Percentiles rank a stretch among this genome's conserved stretches.
Evolutionary conservation across 2,113 vertebrate species (phyloP).

Genomic region (Scalopus aquaticus): DNA sequence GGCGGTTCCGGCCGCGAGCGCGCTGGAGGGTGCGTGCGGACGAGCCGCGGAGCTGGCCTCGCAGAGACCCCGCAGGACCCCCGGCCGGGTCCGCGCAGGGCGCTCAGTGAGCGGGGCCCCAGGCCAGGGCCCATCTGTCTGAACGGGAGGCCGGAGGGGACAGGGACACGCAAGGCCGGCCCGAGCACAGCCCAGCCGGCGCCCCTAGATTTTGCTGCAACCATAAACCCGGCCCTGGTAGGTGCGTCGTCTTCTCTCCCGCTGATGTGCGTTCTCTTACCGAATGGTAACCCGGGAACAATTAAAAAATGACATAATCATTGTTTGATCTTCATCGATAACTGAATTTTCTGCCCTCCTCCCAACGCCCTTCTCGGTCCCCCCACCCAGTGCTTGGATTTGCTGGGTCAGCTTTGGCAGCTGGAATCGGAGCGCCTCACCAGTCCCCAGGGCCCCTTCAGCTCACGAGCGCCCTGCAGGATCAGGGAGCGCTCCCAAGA

Average conservation of each 20-base stretch:
- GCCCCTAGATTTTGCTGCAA: neutral
- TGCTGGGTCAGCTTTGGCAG: neutral
- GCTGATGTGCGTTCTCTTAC: neutral
- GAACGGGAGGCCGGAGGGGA: neutral
- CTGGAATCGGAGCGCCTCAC: neutral
- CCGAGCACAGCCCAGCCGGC: neutral
- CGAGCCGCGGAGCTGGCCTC: too few species aligned
- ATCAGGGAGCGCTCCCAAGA: too few species aligned
- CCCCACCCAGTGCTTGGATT: neutral
- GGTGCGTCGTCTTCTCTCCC: neutral
- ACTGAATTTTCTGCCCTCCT: slow-evolving; percentile 17
- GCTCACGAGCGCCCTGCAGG: neutral
- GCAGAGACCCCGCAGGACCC: rapidly evolving
- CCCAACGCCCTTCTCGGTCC: neutral
- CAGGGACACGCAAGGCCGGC: neutral
- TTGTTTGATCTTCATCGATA: neutral
- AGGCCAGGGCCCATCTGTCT: neutral
- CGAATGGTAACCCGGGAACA: neutral
- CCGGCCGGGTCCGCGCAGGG: too few species aligned
- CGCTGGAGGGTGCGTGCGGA: too few species aligned
- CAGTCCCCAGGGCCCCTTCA: neutral
- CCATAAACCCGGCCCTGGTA: neutral
- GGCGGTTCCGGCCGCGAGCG: too few species aligned
- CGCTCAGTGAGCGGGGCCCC: too few species aligned
- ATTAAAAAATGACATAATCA: slow-evolving; percentile 20